Conservation (phyloP, 2,888 invertebrate species). For the Pharmacophagus antenor region DNA sequence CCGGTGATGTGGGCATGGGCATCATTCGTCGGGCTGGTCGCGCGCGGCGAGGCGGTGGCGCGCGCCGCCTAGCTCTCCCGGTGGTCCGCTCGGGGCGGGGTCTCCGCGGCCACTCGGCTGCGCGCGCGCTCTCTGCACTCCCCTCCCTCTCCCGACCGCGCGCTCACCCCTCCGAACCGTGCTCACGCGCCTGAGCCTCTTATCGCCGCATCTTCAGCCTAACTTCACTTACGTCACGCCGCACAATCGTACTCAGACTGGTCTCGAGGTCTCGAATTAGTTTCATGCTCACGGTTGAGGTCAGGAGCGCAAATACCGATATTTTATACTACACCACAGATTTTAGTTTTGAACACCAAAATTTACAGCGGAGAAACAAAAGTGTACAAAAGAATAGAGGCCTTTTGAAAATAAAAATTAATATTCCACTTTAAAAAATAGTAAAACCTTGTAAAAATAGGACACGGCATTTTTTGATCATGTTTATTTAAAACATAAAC, state of each 20-base stretch:
- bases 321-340: conserved; percentile 10
- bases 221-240: conserved; percentile 68
- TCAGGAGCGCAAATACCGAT: conserved; percentile 22
- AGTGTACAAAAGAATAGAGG: background rate
- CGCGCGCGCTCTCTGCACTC: conserved; percentile 47
- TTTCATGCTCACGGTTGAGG: conserved; percentile 32
- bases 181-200: conserved; percentile 48
- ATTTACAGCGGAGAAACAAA: background rate
- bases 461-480: no score
- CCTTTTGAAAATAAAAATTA: background rate
- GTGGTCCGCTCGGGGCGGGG: conserved; percentile 80
- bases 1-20: conserved; percentile 54
- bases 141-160: conserved; percentile 39
- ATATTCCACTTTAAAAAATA: no score
- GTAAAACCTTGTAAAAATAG: no score
- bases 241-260: conserved; percentile 39
- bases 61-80: conserved; percentile 78
- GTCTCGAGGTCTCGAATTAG: conserved; percentile 39
- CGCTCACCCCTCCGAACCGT: conserved; percentile 39
- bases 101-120: conserved; percentile 73
- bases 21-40: conserved; percentile 43
- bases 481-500: background rate
- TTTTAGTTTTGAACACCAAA: conserved; percentile 5
- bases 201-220: conserved; percentile 76
- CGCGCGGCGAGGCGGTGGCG: conserved; percentile 41